These are phyloP conservation scores for Aspidapion aeneum DNA, from an alignment of 2,888 invertebrate species.

Conservation along the genomic window DNA sequence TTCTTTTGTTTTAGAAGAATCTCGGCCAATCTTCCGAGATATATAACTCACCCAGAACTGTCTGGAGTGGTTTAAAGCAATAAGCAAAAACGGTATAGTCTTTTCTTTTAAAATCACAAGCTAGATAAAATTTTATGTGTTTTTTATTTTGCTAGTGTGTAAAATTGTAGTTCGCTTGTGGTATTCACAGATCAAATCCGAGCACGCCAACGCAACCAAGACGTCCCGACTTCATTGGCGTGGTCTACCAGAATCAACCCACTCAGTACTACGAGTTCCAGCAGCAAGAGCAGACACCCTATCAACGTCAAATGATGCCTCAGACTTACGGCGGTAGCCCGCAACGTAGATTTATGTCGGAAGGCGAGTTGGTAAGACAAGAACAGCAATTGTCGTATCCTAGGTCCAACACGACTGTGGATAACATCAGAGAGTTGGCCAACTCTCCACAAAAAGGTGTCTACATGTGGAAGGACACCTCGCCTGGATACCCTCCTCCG, in stretches of 20 bases:
- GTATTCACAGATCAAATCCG: conserved; percentile 78
- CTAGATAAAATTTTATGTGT: too few species aligned
- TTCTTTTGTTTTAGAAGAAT: too few species aligned
- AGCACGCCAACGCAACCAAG: conserved; percentile 88
- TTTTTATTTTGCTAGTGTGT: too few species aligned
- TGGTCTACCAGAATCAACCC: conserved; percentile 50
- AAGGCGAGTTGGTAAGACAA: conserved; percentile 76
- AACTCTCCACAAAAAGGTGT: conserved; percentile 81
- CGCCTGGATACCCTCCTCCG: conserved; percentile 58
- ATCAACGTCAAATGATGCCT: conserved; percentile 24
- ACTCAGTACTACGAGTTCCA: conserved; percentile 45
- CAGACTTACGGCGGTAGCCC: conserved; percentile 54
- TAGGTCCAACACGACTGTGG: conserved; percentile 72
- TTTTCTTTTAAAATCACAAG: too few species aligned
- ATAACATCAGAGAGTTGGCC: conserved; percentile 84
- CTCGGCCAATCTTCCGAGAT: too few species aligned
- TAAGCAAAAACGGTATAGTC: too few species aligned
- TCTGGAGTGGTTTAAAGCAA: too few species aligned
- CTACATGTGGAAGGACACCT: conserved; percentile 77
- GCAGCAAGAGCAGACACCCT: conserved; percentile 33
- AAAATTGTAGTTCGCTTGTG: conserved; percentile 36
- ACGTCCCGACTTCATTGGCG: conserved; percentile 84
- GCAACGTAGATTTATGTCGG: conserved; percentile 71
- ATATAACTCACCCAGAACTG: too few species aligned
- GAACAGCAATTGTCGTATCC: conserved; percentile 61